Base-by-base conservation (phyloP, 2,888 invertebrate genomes). In the Ophion slaviceki region DNA sequence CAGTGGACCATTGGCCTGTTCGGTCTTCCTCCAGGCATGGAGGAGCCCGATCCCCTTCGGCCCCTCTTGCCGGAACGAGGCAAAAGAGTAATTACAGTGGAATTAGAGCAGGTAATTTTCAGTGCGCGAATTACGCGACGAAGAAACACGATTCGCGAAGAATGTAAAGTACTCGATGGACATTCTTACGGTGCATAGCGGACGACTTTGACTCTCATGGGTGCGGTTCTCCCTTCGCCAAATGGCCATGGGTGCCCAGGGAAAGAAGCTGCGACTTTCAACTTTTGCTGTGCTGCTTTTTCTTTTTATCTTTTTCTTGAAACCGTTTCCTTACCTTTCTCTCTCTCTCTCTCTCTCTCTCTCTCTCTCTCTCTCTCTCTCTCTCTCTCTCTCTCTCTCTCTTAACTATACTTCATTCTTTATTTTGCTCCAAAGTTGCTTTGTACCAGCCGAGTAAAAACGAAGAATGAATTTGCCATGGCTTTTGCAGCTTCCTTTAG, bases 51-150 rank as follows among this genome's bases (percentile, higher is more conserved):
- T 17, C 57, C 47, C 79, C 66, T 57, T 47, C 74, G 80, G 77
- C 67, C 71, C 24, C 64, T 70, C 71, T 59, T 80, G 68, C 32
- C 62, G 74, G 79, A 71, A 57, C 62, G 78, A 79, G 77, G 90
- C 90, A 91, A 92, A 89, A 91, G 91, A 92, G 92, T 91, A 92
- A 93, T 92, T 92, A 92, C 90, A 74, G 36, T 85, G 92, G 91
- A 93, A 93, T 92, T 91, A 92, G 92, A 92, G 90, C 90, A 88
- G 88, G 88, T 90, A 90, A 91, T 90, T 90, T 89, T 87, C 89
- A 90, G 87, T 82, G 90, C 85, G 90, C 91, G 91, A 90, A 92
- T 90, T 91, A 90, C 89, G 81, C 86, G 82, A 77, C 84, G 71
- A 88, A 88, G 83, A 86, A 88, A 83, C 59, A 79, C 81, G 76